Base-by-base conservation (phyloP, 2,113 vertebrate species). In the Mixornis gularis region DNA sequence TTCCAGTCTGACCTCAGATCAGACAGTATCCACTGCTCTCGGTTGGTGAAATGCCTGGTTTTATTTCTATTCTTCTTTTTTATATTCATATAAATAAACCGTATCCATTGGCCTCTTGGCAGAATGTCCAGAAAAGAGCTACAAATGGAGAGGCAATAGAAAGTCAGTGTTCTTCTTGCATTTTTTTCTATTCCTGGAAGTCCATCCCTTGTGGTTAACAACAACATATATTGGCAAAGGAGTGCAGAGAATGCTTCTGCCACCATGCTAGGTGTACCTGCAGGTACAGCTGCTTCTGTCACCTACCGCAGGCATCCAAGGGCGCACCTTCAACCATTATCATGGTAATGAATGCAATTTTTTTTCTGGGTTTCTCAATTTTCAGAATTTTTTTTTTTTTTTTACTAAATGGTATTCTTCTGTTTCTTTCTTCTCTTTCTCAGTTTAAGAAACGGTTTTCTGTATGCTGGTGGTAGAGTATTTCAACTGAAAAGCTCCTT, bases 251-350 rank as follows among this genome's bases (percentile, higher is more conserved):
- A 20, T 38, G 12, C 51, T 49, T 59, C 19, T 72, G 29, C 48
- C 40, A 18, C 27, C 0, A 0, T 26, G 7, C 8, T 40, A 36
- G 9, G 13, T 62, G 25, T 71, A 32, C 9, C 34, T 85, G 2
- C 51, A 59, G 24, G 38, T 52, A 21, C 46, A 60, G 13, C 46
- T 46, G 24, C n/a, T 66, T 53, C n/a, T 82, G 30, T 69, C 34
- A 36, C 17, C 62, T 82, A 24, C 44, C 38, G 16, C 20, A 41
- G 32, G 41, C 32, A 77, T 87, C 52, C 56, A 63, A 44, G 64
- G 18, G 65, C 7, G 6, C 41, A 63, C 14, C 21, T 77, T 56
- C 55, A 29, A 58, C 46, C 10, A 5, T 62, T 85, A 14, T 27
- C 36, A 71, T 4, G 5, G 29, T 32, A 52, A 72, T 64, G 14